Evolutionary conservation across 1,140 invertebrate species (phyloP).

Genomic region (Campoletis sonorensis): DNA sequence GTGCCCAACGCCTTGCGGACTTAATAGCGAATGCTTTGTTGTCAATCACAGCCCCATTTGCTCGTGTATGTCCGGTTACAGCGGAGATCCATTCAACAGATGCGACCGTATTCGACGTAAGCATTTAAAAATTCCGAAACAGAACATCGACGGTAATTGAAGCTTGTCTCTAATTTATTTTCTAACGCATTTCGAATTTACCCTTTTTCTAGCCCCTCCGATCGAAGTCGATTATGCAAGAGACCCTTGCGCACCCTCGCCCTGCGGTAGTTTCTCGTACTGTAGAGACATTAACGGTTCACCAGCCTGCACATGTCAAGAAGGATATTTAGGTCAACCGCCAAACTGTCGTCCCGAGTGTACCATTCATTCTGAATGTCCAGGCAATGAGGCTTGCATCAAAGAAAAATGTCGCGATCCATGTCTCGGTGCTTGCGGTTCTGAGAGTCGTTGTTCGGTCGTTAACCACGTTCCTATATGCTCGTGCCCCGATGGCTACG

Average conservation of each 20-base stretch:
- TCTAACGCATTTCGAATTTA: neutral
- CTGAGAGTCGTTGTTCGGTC: slow-evolving; percentile 75
- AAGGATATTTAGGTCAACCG: slow-evolving; percentile 74
- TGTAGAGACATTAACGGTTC: slow-evolving; percentile 69
- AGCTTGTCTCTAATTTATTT: too few relatives aligned
- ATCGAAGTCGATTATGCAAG: neutral
- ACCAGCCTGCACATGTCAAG: slow-evolving; percentile 68
- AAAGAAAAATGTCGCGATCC: slow-evolving; percentile 78
- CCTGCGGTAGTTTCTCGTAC: slow-evolving; percentile 76
- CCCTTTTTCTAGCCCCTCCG: slow-evolving; percentile 32
- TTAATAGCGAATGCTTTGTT: slow-evolving; percentile 76
- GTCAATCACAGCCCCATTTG: slow-evolving; percentile 80
- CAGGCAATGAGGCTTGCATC: slow-evolving; percentile 75
- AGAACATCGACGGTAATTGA: too few relatives aligned
- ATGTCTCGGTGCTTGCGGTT: slow-evolving; percentile 79
- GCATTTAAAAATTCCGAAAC: slow-evolving; percentile 42
- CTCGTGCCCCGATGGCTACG: slow-evolving; percentile 76
- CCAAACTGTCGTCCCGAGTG: slow-evolving; percentile 77
- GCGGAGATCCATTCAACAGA: slow-evolving; percentile 79
- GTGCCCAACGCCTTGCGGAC: slow-evolving; percentile 76
- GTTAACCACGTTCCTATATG: slow-evolving; percentile 79
- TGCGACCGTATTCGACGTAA: slow-evolving; percentile 76
- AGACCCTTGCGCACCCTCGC: slow-evolving; percentile 76
- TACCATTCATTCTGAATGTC: slow-evolving; percentile 75
- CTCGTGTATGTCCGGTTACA: slow-evolving; percentile 75